phyloP scores from a whole-genome alignment of 2,888 invertebrate genomes.

The Meganola albula region DNA sequence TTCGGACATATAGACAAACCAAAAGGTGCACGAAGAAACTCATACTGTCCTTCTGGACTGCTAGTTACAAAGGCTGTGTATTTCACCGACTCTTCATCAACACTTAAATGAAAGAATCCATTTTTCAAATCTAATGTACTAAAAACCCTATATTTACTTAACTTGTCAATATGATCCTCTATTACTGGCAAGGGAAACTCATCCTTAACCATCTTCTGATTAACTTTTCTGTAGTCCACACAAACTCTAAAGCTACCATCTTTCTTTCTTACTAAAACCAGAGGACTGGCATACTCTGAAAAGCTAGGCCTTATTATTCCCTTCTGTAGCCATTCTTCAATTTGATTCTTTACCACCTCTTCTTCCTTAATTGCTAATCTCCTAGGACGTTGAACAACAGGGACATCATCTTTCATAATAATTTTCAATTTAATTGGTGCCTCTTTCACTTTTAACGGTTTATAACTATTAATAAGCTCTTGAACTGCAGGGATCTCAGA shows the following conservation, averaged over 20 bases:
- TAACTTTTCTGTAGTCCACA: slow-evolving; percentile 32
- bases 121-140: slow-evolving; percentile 34
- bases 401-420: slow-evolving; percentile 3
- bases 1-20: slow-evolving; percentile 44
- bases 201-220: neutral
- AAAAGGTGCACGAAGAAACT: slow-evolving; percentile 45
- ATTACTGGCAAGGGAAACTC: slow-evolving; percentile 1
- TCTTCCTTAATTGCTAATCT: neutral
- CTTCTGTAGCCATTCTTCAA: slow-evolving; percentile 4
- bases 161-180: slow-evolving; percentile 42
- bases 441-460: slow-evolving; percentile 1
- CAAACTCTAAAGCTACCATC: slow-evolving; percentile 20
- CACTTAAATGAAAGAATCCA: slow-evolving; percentile 41
- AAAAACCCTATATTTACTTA: slow-evolving; percentile 24
- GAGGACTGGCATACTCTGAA: neutral
- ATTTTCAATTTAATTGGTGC: slow-evolving; percentile 2
- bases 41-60: slow-evolving; percentile 37
- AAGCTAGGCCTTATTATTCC: neutral
- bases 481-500: no score
- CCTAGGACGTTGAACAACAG: neutral
- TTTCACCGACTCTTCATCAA: slow-evolving; percentile 29
- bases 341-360: slow-evolving; percentile 2
- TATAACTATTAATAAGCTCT: slow-evolving; percentile 1
- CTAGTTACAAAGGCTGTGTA: slow-evolving; percentile 43
- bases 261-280: neutral